These are phyloP conservation scores for Diachasmimorpha longicaudata DNA, from an alignment of 1,140 invertebrate species.

Conservation along the genomic window DNA sequence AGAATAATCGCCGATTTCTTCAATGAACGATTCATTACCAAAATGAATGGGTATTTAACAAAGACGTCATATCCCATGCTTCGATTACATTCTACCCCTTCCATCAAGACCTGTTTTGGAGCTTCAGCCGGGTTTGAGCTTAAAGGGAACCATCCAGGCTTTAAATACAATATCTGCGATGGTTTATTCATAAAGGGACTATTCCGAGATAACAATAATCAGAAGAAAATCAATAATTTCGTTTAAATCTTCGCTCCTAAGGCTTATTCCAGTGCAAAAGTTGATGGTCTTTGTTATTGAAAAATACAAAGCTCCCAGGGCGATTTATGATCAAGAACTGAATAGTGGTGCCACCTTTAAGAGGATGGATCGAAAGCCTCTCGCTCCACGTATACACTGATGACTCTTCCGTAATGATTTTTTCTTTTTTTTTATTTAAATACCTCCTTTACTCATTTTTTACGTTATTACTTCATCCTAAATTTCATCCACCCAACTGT, in stretches of 20 bases:
- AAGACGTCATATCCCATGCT: neutral
- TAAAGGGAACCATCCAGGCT: conserved; percentile 1
- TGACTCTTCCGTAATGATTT: neutral
- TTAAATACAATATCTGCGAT: neutral
- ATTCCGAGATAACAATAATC: neutral
- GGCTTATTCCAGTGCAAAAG: neutral
- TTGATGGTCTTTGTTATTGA: neutral
- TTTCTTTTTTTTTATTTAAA: neutral
- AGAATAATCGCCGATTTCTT: too few species aligned
- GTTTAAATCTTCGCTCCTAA: neutral
- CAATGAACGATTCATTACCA: neutral
- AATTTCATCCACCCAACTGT: neutral
- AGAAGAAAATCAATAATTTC: neutral
- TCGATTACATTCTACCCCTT: neutral
- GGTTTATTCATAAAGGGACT: neutral
- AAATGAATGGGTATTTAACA: neutral
- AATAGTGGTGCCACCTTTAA: conserved; percentile 3
- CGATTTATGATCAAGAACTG: neutral
- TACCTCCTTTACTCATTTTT: neutral
- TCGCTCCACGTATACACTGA: neutral
- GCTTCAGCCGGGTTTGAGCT: neutral
- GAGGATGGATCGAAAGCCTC: neutral
- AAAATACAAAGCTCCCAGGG: neutral
- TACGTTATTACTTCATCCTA: neutral
- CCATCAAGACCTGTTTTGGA: neutral